A percentile compares a stretch with the other conserved stretches of the same genome.
phyloP scores from a whole-genome alignment of 1,140 invertebrate genomes.

The Psilanteris sp. region DNA sequence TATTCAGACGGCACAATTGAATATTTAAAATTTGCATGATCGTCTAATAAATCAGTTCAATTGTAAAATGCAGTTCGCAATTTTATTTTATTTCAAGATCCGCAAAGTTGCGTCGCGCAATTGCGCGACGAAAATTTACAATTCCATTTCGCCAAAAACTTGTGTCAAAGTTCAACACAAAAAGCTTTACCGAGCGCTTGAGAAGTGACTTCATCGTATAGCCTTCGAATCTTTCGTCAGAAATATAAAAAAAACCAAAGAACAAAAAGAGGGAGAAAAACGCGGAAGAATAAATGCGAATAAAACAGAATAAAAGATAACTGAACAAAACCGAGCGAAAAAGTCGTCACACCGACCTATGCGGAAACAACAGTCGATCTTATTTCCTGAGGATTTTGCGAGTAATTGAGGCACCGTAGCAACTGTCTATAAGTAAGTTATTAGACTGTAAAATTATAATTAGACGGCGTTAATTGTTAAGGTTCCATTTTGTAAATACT shows the following conservation, averaged over 20 bases:
- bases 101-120: no score
- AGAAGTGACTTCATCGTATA: slow-evolving; percentile 12
- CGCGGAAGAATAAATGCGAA: slow-evolving; percentile 24
- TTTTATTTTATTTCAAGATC: no score
- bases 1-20: no score
- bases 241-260: slow-evolving; percentile 17
- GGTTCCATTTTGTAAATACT: slow-evolving; percentile 60
- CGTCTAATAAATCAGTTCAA: no score
- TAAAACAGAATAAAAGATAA: slow-evolving; percentile 11
- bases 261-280: slow-evolving; percentile 11
- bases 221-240: slow-evolving; percentile 11
- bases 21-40: no score
- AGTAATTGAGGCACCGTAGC: slow-evolving; percentile 43
- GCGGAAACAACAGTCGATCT: slow-evolving; percentile 22
- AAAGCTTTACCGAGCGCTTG: background rate
- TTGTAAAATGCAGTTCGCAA: no score
- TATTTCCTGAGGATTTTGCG: slow-evolving; percentile 15
- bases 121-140: background rate
- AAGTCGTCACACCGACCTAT: background rate
- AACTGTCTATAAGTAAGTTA: slow-evolving; percentile 56
- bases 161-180: background rate
- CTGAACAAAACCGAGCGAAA: slow-evolving; percentile 6
- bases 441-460: slow-evolving; percentile 59
- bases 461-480: slow-evolving; percentile 53
- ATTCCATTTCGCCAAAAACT: background rate